These are phyloP conservation scores for Ditylenchus weischeri DNA, from an alignment of 2,888 invertebrate genomes.

Conservation along the genomic window DNA sequence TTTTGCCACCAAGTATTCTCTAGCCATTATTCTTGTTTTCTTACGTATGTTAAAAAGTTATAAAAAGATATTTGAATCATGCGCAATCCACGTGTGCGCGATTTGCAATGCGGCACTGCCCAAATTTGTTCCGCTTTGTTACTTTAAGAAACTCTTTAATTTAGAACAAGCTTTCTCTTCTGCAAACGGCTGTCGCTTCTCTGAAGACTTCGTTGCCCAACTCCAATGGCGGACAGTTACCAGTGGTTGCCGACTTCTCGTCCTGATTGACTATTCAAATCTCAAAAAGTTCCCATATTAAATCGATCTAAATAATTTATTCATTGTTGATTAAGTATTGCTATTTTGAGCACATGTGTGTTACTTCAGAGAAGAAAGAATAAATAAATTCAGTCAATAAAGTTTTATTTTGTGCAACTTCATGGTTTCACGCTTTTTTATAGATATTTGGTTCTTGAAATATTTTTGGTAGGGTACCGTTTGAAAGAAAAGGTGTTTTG, in stretches of 20 bases:
- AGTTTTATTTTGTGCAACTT: neutral
- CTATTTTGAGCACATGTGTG: neutral
- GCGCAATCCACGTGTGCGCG: too few relatives aligned
- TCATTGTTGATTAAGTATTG: conserved; percentile 3
- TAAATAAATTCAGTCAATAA: neutral
- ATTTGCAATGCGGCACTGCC: too few relatives aligned
- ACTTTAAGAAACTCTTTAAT: conserved; percentile 18
- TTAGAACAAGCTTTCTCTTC: conserved; percentile 38
- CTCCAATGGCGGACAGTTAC: too few relatives aligned
- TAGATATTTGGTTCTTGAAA: too few relatives aligned
- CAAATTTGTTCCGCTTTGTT: too few relatives aligned
- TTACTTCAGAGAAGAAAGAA: neutral
- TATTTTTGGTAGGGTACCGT: too few relatives aligned
- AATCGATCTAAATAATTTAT: conserved; percentile 1
- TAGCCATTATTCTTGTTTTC: too few relatives aligned
- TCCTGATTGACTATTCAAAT: neutral
- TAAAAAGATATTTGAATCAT: too few relatives aligned
- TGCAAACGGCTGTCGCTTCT: conserved; percentile 38
- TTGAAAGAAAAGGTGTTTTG: too few relatives aligned
- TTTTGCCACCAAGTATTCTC: too few relatives aligned
- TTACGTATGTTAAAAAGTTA: too few relatives aligned
- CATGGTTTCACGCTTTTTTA: neutral
- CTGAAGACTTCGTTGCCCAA: conserved; percentile 2
- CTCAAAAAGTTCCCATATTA: neutral
- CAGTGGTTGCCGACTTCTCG: too few relatives aligned